A percentile compares a stretch with the other conserved stretches of the same genome.
phyloP scores from a whole-genome alignment of 1,140 invertebrate species.

The Zophobas morio region DNA sequence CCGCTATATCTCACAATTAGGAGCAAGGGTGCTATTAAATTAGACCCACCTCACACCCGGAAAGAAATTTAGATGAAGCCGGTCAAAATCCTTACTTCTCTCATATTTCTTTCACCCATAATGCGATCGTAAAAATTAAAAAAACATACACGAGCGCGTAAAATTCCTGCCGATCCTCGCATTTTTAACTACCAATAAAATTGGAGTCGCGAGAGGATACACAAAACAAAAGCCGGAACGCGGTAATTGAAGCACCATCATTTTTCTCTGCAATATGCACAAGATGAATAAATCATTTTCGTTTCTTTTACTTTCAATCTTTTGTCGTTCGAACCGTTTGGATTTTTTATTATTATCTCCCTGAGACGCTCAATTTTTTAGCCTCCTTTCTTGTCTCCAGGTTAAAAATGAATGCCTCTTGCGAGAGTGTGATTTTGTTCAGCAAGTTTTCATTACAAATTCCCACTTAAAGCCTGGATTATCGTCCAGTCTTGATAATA shows the following conservation, averaged over 20 bases:
- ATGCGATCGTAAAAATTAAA: background rate
- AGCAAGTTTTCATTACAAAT: background rate
- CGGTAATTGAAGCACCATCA: background rate
- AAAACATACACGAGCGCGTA: background rate
- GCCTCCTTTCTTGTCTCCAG: background rate
- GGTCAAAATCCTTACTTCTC: background rate
- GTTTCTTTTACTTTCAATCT: background rate
- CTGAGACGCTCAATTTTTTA: constrained; percentile 17
- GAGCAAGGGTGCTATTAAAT: constrained; percentile 1
- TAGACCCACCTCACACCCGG: constrained; percentile 6
- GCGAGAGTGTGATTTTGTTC: no score
- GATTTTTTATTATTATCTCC: constrained; percentile 39
- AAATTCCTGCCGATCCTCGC: no score
- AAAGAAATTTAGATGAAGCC: constrained; percentile 1
- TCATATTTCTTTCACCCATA: background rate
- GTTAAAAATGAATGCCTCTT: constrained; percentile 23
- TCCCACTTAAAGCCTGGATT: constrained; percentile 13
- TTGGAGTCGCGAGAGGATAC: no score
- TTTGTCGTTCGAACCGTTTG: constrained; percentile 6
- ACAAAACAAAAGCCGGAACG: no score
- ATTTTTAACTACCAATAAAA: no score
- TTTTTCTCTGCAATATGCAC: background rate
- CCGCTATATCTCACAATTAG: constrained; percentile 24
- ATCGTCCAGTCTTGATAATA: constrained; percentile 22
- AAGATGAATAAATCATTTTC: constrained; percentile 6